Evolutionary conservation across 1,140 invertebrate species (phyloP), one percentile per base, ranked within the genome.

Genomic region (Dinothrombium tinctorium): DNA sequence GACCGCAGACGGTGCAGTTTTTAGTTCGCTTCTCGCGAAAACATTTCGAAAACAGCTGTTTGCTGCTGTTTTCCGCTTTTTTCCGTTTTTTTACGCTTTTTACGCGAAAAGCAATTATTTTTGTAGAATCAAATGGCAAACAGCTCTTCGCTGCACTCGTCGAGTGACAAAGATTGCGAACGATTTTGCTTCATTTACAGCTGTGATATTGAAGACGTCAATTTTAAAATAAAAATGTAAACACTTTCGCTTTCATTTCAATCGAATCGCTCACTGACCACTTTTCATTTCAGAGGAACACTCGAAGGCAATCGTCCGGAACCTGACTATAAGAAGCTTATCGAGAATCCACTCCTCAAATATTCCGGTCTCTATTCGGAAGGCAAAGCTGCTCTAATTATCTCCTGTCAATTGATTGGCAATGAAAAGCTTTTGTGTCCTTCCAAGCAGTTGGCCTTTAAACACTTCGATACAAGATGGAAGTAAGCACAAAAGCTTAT

Each of bases 201-300:
- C 63, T 89, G 79, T 42, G 81, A 81, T 24, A 58, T 92, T 42
- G 73, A 84, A 47, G 45, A 46, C 22, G 66, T 74, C 40, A 75
- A 72, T 58, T 67, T 92, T 41, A 72, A 82, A 65, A 79, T 92
- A 50, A 92, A 94, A 71, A 79, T 92, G 81, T 86, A 68, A 73
- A 74, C 64, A 51, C 45, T 36, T 46, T 22, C 21, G 35, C 23
- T 38, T 40, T 15, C 15, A 15, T 37, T 29, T 33, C 31, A 33
- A 20, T 24, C 25, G 15, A 26, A 42, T 24, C 28, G 42, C 28
- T 31, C 29, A 47, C 22, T 28, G n/a, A n/a, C 26, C 22, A 48
- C 38, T 47, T 46, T 51, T 47, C 41, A 40, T 65, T 64, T 8
- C 55, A 89, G 82, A 53, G 86, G 86, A 17, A 87, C 83, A n/a